Conservation (phyloP, 1,140 invertebrate genomes). For the Halyomorpha halys region DNA sequence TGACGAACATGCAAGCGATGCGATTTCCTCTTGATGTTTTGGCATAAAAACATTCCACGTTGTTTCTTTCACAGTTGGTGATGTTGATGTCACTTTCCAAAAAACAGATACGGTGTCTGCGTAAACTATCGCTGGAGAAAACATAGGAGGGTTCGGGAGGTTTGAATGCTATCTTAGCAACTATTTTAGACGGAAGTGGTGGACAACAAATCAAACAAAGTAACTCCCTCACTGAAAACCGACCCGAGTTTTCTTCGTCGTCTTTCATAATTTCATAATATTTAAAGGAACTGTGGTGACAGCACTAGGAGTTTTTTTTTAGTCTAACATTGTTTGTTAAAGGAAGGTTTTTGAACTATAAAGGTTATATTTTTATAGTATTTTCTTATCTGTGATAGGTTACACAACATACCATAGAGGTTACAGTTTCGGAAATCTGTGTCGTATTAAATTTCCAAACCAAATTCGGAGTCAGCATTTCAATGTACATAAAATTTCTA, state of each 20-base stretch:
- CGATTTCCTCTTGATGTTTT: conserved; percentile 83
- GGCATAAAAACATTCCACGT: conserved; percentile 87
- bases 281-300: background rate
- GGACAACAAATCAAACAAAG: conserved; percentile 99
- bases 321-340: too few relatives aligned
- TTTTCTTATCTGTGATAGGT: too few relatives aligned
- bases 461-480: too few relatives aligned
- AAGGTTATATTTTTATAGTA: too few relatives aligned
- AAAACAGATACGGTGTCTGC: conserved; percentile 64
- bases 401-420: too few relatives aligned
- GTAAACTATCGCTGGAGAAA: conserved; percentile 63
- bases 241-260: conserved; percentile 48
- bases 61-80: conserved; percentile 87
- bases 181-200: conserved; percentile 95
- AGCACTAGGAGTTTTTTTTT: too few relatives aligned
- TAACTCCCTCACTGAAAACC: conserved; percentile 86
- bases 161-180: conserved; percentile 96
- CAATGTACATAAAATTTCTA: too few relatives aligned
- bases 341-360: too few relatives aligned
- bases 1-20: conserved; percentile 94
- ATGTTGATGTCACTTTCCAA: conserved; percentile 97
- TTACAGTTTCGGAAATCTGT: too few relatives aligned
- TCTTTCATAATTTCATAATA: too few relatives aligned
- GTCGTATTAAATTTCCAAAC: too few relatives aligned
- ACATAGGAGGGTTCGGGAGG: conserved; percentile 97